Evolutionary conservation across 2,888 invertebrate genomes (phyloP), one percentile per base, ranked within the genome.

Genomic region (Neocrepidodera transversa): DNA sequence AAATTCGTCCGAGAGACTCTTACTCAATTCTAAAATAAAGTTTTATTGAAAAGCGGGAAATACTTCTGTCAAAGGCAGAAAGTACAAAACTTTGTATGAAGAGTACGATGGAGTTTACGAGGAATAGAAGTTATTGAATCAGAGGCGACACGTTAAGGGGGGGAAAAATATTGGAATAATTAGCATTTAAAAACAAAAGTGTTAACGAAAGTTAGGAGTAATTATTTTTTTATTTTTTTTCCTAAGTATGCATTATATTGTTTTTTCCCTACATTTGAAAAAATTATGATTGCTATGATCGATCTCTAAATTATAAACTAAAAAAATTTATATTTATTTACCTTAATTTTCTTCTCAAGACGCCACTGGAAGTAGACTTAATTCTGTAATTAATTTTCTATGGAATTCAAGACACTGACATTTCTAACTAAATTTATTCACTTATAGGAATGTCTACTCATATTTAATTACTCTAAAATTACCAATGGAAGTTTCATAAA

Each of bases 31-130:
- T 42, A 51, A 51, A 50, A 38, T 26, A 50, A 50, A 42, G 40
- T 51, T 51, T 42, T 30, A 28, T 42, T 40, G 40, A 51, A 50
- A 51, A 42, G 40, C 40, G 40, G 40, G 40, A 51, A 51, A 51
- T 51, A 42, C 51, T 51, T 51, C 51, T 51, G 51, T 51, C 51
- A 40, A 51, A 51, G 51, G 40, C 51, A 42, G 51, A 14, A 28
- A 51, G 51, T 51, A 26, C 30, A 42, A 42, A 51, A 51, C 40
- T 51, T 51, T 51, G 11, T 30, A 38, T 26, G 38, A n/a, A n/a
- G 26, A 50, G 38, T 17, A 51, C 51, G 28, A 11, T 40, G 38
- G 28, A 51, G 40, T 51, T 51, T 51, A 51, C 42, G 23, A 40
- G 11, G 10, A 47, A 47, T 14, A 28, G 30, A 47, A 40, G 51